These are phyloP conservation scores for Rhincodon typus DNA, from an alignment of 2,797 vertebrate genomes.

Conservation along the genomic window DNA sequence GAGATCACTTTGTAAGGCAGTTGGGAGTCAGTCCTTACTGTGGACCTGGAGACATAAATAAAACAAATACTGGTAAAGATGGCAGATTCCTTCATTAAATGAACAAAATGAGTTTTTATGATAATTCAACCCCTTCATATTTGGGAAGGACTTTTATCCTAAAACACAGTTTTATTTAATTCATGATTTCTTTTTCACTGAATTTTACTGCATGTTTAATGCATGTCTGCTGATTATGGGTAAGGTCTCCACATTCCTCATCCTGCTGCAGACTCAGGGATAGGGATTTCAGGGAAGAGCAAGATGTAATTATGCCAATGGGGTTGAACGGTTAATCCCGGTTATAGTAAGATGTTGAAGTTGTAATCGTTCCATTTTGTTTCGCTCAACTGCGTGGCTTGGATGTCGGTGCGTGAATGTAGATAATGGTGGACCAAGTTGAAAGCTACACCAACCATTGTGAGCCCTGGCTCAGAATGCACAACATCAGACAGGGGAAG, in stretches of 20 bases:
- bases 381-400: background rate
- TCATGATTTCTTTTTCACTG: no score
- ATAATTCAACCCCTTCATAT: no score
- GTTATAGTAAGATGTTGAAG: background rate
- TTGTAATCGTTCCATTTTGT: background rate
- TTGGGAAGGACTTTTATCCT: no score
- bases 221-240: no score
- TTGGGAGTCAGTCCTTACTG: background rate
- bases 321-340: no score
- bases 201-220: no score
- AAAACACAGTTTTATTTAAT: background rate
- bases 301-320: background rate
- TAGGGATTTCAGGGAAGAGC: background rate
- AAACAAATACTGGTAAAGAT: background rate
- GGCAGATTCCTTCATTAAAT: background rate
- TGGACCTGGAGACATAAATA: background rate
- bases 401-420: background rate
- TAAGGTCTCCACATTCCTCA: background rate
- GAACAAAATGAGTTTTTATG: background rate
- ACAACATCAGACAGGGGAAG: background rate
- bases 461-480: background rate
- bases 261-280: background rate
- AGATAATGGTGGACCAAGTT: background rate
- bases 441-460: background rate
- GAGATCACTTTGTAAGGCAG: background rate